Evolutionary conservation across 2,797 vertebrate genomes (phyloP), one percentile per base, ranked within the genome.

Genomic region (Toxotes lorentzi): DNA sequence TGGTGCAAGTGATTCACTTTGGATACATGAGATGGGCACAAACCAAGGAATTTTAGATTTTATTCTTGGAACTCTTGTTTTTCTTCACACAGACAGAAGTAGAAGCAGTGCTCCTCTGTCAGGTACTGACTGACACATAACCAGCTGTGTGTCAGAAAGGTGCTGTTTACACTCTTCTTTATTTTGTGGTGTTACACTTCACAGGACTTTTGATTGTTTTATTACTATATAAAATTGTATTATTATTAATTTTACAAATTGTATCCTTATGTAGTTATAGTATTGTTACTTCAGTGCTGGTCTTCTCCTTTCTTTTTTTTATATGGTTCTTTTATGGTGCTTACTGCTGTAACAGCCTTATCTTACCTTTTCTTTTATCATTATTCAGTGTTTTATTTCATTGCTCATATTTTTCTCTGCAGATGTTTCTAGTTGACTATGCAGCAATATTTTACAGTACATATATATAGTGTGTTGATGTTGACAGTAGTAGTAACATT

Each of bases 1-100:
- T 94, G 94, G 89, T 78, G n/a, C 23, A 41, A 45, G 76, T 58
- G 48, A 75, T 57, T 77, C 50, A 61, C 64, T 76, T 61, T 70
- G 50, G 4, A 57, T n/a, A 68, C 27, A 23, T 76, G 17, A 65
- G 45, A 63, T 19, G 1, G 2, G 14, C 2, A 9, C 32, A 68
- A 70, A 75, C 43, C 3, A 17, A 4, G 0, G 9, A 56, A 5
- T 7, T 50, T 51, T 35, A 43, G 8, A 1, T 38, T 12, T 34
- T 10, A 0, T 35, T 45, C 24, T 64, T 23, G 13, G 57, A 66
- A 60, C 17, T 58, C 35, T 7, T 47, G 1, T 51, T 68, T 8
- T 11, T 68, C 2, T 51, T 59, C 32, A 43, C 67, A 27, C 16
- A 38, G 30, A 54, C 13, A 34, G 12, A 40, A 23, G 13, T 3